Percentiles rank a stretch among this genome's conserved stretches.
phyloP scores from a whole-genome alignment of 2,888 invertebrate genomes.

The Bibio marci region DNA sequence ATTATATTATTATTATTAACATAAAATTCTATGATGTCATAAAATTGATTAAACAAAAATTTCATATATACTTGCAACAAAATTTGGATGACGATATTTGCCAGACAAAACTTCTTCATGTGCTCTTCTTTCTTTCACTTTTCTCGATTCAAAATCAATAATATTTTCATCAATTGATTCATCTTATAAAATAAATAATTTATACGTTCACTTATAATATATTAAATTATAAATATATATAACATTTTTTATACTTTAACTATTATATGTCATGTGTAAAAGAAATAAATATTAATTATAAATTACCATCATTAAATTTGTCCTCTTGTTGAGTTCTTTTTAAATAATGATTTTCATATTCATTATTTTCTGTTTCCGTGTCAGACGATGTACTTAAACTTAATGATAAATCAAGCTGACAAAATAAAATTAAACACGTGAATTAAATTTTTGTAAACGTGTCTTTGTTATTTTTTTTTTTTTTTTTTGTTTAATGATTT shows the following conservation, averaged over 20 bases:
- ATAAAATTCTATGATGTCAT: too few species aligned
- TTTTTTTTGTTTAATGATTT: too few species aligned
- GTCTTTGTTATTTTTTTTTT: not conserved
- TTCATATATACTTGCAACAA: conserved; percentile 16
- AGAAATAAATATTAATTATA: too few species aligned
- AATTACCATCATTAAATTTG: too few species aligned
- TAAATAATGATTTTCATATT: conserved; percentile 6
- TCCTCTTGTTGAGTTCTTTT: too few species aligned
- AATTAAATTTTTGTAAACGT: too few species aligned
- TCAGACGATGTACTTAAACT: conserved; percentile 27
- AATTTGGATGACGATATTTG: conserved; percentile 27
- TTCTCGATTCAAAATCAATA: conserved; percentile 28
- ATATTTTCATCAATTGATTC: conserved; percentile 28
- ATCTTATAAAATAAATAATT: conserved; percentile 13
- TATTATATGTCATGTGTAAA: too few species aligned
- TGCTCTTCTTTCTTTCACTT: conserved; percentile 27
- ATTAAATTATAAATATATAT: too few species aligned
- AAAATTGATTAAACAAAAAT: too few species aligned
- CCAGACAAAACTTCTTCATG: conserved; percentile 30
- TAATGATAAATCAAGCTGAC: conserved; percentile 21
- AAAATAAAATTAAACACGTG: conserved; percentile 1
- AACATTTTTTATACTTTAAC: too few species aligned
- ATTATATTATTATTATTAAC: too few species aligned
- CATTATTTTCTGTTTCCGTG: conserved; percentile 24
- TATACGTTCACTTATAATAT: not conserved